Percentiles rank a stretch among this genome's conserved stretches.
Conservation (phyloP, 2,113 vertebrate genomes). For the Eublepharis macularius region DNA sequence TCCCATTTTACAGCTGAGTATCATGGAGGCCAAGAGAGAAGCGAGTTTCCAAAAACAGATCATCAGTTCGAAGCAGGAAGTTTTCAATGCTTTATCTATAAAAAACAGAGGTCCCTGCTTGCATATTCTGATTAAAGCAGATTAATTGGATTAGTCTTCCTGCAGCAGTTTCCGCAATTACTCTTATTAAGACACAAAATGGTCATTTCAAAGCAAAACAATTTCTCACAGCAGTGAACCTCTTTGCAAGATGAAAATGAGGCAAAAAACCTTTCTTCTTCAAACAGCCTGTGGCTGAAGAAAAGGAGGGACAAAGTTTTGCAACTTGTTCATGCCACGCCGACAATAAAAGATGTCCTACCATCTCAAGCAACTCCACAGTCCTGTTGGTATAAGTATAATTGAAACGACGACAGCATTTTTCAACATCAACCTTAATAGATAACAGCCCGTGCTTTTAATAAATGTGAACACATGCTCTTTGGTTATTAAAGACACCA, state of each 20-base stretch:
- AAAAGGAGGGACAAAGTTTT: slow-evolving; percentile 62
- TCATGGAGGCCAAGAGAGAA: background rate
- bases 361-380: slow-evolving; percentile 34
- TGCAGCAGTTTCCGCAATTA: slow-evolving; percentile 2
- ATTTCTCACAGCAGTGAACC: slow-evolving; percentile 63
- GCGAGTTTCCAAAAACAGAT: background rate
- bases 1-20: background rate
- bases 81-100: background rate
- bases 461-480: slow-evolving; percentile 48
- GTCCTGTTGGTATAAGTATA: slow-evolving; percentile 49
- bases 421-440: slow-evolving; percentile 15
- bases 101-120: background rate
- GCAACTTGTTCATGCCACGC: slow-evolving; percentile 47
- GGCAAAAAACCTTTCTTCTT: slow-evolving; percentile 57
- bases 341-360: background rate
- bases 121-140: background rate
- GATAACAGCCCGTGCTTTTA: slow-evolving; percentile 50
- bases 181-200: slow-evolving; percentile 51
- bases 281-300: slow-evolving; percentile 53
- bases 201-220: slow-evolving; percentile 26
- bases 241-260: slow-evolving; percentile 58
- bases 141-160: background rate
- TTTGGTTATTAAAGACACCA: slow-evolving; percentile 49
- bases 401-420: slow-evolving; percentile 27
- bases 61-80: background rate